Evolutionary conservation across 2,888 invertebrate genomes (phyloP), one percentile per base, ranked within the genome.

Genomic region (Drosophila dives): DNA sequence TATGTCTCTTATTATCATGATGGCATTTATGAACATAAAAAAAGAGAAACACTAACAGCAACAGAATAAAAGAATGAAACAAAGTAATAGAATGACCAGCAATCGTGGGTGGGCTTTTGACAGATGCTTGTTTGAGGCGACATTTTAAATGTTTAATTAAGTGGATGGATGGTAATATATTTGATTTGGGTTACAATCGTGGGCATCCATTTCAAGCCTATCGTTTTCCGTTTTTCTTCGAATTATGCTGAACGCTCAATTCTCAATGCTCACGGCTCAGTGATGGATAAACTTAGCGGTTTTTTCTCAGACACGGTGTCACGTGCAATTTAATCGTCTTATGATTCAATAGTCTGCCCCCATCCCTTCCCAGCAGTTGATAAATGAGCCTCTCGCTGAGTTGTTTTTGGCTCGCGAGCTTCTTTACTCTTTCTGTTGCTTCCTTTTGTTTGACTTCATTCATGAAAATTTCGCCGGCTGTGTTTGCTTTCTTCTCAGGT

Each of bases 271-370:
- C 53, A 77, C 61, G 72, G 76, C 36, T 53, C 77, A 49, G 42
- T 67, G 78, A 73, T 67, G 80, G 73, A 72, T 75, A 72, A 75
- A 64, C 76, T 70, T 65, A 59, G 74, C 71, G 71, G 74, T 72
- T 83, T 81, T 84, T 75, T 72, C 23, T 45, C 65, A 63, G 69
- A 66, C 58, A 71, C 54, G 72, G 84, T 90, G 90, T 87, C 86
- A 87, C 87, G 90, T 87, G 86, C 90, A 86, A 89, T 77, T 84
- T 90, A 86, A 84, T 86, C 86, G 89, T 75, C 90, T 90, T 86
- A 89, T 64, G 76, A 73, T 75, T 75, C 70, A 69, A 74, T 60
- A 58, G 32, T 32, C 42, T 20, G 56, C 61, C 42, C 40, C 50
- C 61, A 17, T 26, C 54, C 6, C 34, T 26, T n/a, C 36, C 3